Percentiles rank a stretch among this genome's conserved stretches.
phyloP scores from a whole-genome alignment of 2,888 invertebrate species.

The Chaitophorus viminalis region DNA sequence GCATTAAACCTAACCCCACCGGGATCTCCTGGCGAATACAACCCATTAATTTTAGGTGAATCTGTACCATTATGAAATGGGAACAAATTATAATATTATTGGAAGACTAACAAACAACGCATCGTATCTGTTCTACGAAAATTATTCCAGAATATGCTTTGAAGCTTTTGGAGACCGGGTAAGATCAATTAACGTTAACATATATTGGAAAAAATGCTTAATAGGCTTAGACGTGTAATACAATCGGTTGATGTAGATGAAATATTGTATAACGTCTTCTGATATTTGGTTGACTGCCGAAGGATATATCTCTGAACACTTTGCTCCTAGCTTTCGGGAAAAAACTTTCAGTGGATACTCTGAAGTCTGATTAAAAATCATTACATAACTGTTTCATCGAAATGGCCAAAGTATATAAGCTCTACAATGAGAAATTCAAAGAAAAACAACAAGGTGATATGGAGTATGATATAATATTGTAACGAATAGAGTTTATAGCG shows the following conservation, averaged over 20 bases:
- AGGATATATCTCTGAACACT: slow-evolving; percentile 5
- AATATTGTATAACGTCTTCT: neutral
- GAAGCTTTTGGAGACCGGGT: slow-evolving; percentile 11
- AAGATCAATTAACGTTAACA: neutral
- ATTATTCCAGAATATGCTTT: neutral
- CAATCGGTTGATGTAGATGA: neutral
- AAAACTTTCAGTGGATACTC: neutral
- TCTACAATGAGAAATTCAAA: neutral
- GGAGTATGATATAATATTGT: too few species aligned
- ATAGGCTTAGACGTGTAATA: too few species aligned
- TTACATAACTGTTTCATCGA: neutral
- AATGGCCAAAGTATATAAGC: neutral
- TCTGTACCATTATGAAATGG: neutral
- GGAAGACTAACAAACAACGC: neutral
- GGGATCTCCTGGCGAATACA: too few species aligned
- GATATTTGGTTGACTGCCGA: neutral
- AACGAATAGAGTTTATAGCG: too few species aligned
- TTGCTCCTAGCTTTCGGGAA: neutral
- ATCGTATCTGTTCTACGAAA: neutral
- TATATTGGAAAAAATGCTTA: neutral
- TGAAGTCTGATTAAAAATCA: neutral
- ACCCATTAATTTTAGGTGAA: neutral
- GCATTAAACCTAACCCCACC: too few species aligned
- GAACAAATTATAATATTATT: neutral
- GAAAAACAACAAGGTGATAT: neutral